A percentile compares a stretch with the other conserved stretches of the same genome.
Conservation (phyloP, 2,113 vertebrate species). For the Drymodes brunneopygia region DNA sequence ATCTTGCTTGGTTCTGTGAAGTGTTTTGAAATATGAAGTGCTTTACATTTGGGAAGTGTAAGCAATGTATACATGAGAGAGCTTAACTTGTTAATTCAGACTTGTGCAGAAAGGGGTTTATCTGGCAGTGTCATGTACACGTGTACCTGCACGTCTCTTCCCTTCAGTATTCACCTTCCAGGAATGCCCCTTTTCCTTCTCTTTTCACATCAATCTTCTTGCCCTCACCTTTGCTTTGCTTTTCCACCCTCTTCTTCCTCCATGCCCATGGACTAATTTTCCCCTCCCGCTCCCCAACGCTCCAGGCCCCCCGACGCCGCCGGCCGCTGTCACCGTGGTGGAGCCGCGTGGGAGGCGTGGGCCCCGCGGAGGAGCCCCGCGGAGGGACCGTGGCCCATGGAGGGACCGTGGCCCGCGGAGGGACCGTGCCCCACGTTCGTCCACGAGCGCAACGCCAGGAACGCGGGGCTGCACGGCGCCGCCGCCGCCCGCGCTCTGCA, state of each 20-base stretch:
- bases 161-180: not conserved
- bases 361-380: conserved; percentile 60
- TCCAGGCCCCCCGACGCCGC: conserved; percentile 74
- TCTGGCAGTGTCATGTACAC: not conserved
- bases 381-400: not conserved
- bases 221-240: not conserved
- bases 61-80: not conserved
- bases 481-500: conserved; percentile 25
- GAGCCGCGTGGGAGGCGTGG: conserved; percentile 67
- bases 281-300: conserved; percentile 72
- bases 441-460: conserved; percentile 70
- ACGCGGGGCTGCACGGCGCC: conserved; percentile 35
- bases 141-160: not conserved
- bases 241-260: not conserved
- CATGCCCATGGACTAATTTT: conserved; percentile 64
- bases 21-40: not conserved
- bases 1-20: not conserved
- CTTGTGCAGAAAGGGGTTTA: not conserved
- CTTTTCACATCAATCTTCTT: not conserved
- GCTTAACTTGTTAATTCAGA: not conserved
- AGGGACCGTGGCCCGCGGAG: conserved; percentile 51
- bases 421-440: conserved; percentile 64
- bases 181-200: not conserved
- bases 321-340: conserved; percentile 62
- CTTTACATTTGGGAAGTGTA: not conserved